Evolutionary conservation across 1,140 invertebrate species (phyloP).

Genomic region (Drosophila albomicans): DNA sequence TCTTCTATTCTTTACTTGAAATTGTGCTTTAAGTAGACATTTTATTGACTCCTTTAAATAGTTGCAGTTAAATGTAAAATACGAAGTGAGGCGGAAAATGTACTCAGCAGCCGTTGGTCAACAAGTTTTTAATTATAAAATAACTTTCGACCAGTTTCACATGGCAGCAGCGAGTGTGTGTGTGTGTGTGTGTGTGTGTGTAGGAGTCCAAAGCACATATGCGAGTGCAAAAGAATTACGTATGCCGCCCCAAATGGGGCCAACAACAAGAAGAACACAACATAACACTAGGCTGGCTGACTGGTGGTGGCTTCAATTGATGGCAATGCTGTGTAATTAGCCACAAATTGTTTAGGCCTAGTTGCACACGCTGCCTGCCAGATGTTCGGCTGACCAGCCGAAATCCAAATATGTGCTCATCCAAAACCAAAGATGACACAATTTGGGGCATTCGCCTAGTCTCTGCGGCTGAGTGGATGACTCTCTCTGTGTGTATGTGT

Average conservation of each 20-base stretch:
- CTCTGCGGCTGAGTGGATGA: constrained; percentile 9
- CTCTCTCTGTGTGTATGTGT: constrained; percentile 16
- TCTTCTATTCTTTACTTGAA: no score
- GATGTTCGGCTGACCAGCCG: constrained; percentile 42
- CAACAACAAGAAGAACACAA: constrained; percentile 17
- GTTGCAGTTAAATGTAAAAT: neutral
- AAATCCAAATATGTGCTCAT: constrained; percentile 72
- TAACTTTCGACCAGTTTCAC: constrained; percentile 59
- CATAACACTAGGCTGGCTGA: constrained; percentile 36
- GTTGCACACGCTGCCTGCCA: constrained; percentile 57
- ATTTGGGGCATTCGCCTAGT: constrained; percentile 53
- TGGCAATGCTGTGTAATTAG: constrained; percentile 80
- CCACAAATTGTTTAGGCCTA: constrained; percentile 83
- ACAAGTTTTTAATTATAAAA: constrained; percentile 79
- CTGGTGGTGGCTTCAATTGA: constrained; percentile 60
- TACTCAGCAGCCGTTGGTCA: constrained; percentile 31
- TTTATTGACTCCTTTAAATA: constrained; percentile 30
- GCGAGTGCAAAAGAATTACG: constrained; percentile 38
- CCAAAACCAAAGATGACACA: constrained; percentile 81
- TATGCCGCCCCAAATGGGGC: constrained; percentile 25
- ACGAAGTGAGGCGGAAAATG: constrained; percentile 21
- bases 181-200: no score
- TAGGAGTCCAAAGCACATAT: constrained; percentile 6
- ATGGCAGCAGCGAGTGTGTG: neutral
- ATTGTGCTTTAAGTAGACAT: neutral